phyloP scores from a whole-genome alignment of 2,888 invertebrate genomes.

The Cenopis cana region DNA sequence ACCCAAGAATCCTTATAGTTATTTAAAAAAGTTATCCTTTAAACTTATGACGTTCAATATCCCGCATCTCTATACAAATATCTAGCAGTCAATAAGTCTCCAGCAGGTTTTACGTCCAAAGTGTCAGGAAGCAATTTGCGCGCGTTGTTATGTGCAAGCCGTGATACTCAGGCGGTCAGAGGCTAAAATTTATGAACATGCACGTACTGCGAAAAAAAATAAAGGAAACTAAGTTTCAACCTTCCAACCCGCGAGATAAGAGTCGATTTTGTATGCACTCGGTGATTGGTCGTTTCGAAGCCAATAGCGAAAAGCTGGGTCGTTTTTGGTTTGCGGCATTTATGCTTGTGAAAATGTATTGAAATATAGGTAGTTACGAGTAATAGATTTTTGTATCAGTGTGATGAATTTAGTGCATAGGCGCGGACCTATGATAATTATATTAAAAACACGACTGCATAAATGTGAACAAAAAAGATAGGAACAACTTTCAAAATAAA shows the following conservation, averaged over 20 bases:
- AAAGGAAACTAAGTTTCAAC: not conserved
- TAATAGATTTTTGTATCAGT: not conserved
- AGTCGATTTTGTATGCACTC: not conserved
- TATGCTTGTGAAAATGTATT: constrained; percentile 22
- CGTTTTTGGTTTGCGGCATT: constrained; percentile 30
- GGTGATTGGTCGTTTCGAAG: constrained; percentile 33
- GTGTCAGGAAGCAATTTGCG: constrained; percentile 45
- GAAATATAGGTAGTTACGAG: not conserved
- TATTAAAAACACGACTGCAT: too few relatives aligned
- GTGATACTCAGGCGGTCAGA: constrained; percentile 42
- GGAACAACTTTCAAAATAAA: too few relatives aligned
- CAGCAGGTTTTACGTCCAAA: constrained; percentile 32
- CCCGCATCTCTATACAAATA: not conserved
- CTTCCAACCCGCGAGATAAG: not conserved
- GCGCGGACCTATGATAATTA: too few relatives aligned
- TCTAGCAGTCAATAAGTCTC: constrained; percentile 32
- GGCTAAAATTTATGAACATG: constrained; percentile 43
- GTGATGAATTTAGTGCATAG: too few relatives aligned
- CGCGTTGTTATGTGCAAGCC: constrained; percentile 42
- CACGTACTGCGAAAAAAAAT: constrained; percentile 35
- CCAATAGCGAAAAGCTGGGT: constrained; percentile 34
- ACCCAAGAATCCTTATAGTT: too few relatives aligned
- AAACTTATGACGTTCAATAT: not conserved
- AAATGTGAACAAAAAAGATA: too few relatives aligned
- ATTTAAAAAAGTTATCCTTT: too few relatives aligned